These are phyloP conservation scores for Perca flavescens DNA, from an alignment of 2,113 vertebrate species.

Conservation along the genomic window DNA sequence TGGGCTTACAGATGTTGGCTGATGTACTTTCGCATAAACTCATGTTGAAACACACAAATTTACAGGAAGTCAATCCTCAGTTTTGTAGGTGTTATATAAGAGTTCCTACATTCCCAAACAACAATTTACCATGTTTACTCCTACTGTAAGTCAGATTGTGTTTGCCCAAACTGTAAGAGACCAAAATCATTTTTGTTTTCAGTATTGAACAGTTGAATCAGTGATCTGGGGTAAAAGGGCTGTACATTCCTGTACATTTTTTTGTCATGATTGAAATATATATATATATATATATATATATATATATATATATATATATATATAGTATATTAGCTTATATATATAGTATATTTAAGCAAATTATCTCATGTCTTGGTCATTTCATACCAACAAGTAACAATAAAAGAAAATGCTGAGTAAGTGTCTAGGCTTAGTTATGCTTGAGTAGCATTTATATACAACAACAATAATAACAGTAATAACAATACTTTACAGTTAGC, in stretches of 20 bases:
- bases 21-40: constrained; percentile 37
- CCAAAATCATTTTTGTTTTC: neutral
- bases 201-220: neutral
- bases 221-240: neutral
- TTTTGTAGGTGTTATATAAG: constrained; percentile 29
- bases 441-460: neutral
- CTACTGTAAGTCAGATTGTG: neutral
- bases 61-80: constrained; percentile 1
- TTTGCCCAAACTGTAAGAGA: neutral
- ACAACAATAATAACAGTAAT: neutral
- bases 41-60: constrained; percentile 18
- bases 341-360: neutral
- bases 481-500: neutral
- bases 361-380: neutral
- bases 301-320: neutral
- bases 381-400: neutral
- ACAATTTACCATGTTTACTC: neutral
- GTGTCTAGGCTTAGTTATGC: neutral
- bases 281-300: neutral
- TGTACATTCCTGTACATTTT: neutral
- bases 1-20: constrained; percentile 72
- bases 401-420: neutral
- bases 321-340: neutral
- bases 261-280: neutral
- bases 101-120: neutral